A percentile compares a stretch with the other conserved stretches of the same genome.
phyloP scores from a whole-genome alignment of 1,140 invertebrate genomes.

The Dreissena rostriformis region DNA sequence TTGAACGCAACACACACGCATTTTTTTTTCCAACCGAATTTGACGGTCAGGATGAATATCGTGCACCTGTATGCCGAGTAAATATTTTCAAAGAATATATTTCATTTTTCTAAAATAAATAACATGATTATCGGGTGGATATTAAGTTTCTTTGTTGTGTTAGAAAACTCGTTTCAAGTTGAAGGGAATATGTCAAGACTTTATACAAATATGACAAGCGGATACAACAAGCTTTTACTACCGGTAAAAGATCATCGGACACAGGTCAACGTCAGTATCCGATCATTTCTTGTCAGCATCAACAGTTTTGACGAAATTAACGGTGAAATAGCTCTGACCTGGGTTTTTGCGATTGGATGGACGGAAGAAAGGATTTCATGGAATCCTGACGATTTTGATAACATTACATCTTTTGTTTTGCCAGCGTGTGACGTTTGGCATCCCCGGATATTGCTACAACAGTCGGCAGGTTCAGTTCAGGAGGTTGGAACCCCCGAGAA shows the following conservation, averaged over 20 bases:
- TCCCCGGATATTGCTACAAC: slow-evolving; percentile 3
- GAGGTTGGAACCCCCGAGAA: not conserved
- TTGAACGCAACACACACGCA: no score
- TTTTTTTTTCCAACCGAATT: no score
- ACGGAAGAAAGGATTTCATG: not conserved
- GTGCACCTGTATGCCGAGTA: no score
- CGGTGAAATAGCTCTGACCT: slow-evolving; percentile 14
- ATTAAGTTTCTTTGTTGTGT: no score
- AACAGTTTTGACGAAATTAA: slow-evolving; percentile 15
- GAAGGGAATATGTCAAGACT: no score
- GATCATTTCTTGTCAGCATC: slow-evolving; percentile 11
- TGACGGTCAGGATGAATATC: no score
- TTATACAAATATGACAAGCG: slow-evolving; percentile 1
- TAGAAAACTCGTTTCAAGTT: no score
- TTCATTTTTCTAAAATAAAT: no score
- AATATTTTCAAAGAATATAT: no score
- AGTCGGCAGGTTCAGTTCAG: not conserved
- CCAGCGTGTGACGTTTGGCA: slow-evolving; percentile 6
- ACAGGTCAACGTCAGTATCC: not conserved
- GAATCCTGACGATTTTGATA: not conserved
- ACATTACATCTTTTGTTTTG: not conserved
- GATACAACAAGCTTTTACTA: not conserved
- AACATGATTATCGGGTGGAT: no score
- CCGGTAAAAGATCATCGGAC: no score
- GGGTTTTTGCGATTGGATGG: slow-evolving; percentile 3